These are phyloP conservation scores for Azemiops feae DNA, from an alignment of 2,113 vertebrate genomes.

Conservation along the genomic window DNA sequence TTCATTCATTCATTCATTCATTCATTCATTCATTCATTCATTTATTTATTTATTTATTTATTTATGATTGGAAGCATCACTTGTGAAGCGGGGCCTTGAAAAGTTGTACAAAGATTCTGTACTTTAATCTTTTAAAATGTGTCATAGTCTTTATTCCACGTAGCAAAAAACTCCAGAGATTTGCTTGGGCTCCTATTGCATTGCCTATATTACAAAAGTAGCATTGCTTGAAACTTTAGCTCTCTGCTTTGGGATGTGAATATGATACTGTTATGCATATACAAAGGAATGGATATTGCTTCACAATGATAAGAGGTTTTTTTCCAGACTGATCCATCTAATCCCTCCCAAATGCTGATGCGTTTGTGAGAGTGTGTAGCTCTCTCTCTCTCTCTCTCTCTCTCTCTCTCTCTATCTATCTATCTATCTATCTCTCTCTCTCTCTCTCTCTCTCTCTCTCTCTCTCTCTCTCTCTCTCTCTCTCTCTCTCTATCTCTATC, in stretches of 20 bases:
- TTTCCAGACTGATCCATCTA: not conserved
- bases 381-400: too few relatives aligned
- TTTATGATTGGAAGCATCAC: not conserved
- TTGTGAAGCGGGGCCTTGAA: not conserved
- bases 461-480: too few relatives aligned
- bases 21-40: too few relatives aligned
- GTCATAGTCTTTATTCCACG: not conserved
- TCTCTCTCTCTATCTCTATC: too few relatives aligned
- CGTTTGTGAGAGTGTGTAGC: too few relatives aligned
- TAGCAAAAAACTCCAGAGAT: not conserved
- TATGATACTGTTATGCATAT: not conserved
- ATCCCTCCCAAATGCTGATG: not conserved
- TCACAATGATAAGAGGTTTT: not conserved
- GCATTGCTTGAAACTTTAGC: not conserved
- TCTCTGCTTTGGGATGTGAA: not conserved
- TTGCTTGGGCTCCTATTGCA: not conserved
- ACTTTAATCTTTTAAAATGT: not conserved
- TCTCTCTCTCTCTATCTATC: too few relatives aligned
- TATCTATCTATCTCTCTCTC: too few relatives aligned
- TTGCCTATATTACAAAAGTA: not conserved
- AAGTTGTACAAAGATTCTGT: not conserved
- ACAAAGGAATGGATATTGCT: not conserved
- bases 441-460: too few relatives aligned
- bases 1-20: not conserved
- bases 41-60: not conserved